A percentile compares a stretch with the other conserved stretches of the same genome.
Conservation (phyloP, 2,888 invertebrate genomes). For the Patella pellucida region DNA sequence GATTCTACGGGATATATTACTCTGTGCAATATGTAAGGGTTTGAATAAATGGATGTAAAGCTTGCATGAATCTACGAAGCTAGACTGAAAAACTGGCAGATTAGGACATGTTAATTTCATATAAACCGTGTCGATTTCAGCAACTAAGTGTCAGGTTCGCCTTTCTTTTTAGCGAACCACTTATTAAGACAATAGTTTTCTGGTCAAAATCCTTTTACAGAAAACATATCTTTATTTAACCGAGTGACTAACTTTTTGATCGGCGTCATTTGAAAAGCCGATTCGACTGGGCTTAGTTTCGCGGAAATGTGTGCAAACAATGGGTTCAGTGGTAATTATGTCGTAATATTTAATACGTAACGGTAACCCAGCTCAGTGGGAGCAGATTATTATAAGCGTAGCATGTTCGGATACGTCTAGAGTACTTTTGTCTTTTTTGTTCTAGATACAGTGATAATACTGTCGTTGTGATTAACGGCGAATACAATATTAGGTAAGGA, state of each 20-base stretch:
- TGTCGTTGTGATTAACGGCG: too few species aligned
- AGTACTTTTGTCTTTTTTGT: not conserved
- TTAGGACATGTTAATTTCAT: not conserved
- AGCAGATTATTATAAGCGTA: not conserved
- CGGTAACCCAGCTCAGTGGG: not conserved
- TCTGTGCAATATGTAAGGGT: too few species aligned
- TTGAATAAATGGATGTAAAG: too few species aligned
- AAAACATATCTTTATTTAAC: not conserved
- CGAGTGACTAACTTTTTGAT: constrained; percentile 4
- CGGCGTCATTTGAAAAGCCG: not conserved
- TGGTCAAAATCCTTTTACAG: not conserved
- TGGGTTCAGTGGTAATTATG: not conserved
- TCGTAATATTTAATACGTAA: not conserved
- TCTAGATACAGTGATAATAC: too few species aligned
- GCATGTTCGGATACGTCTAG: not conserved
- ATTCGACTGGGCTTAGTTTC: not conserved
- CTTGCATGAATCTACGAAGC: too few species aligned
- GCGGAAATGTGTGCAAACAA: too few species aligned
- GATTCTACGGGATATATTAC: too few species aligned
- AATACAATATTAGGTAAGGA: not conserved
- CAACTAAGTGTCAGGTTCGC: not conserved
- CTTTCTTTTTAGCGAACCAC: not conserved
- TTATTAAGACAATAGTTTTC: not conserved
- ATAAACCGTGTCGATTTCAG: not conserved
- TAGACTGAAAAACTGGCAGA: too few species aligned